A percentile compares a stretch with the other conserved stretches of the same genome.
Evolutionary conservation across 2,888 invertebrate species (phyloP).

Genomic region (Exocentrus adspersus): DNA sequence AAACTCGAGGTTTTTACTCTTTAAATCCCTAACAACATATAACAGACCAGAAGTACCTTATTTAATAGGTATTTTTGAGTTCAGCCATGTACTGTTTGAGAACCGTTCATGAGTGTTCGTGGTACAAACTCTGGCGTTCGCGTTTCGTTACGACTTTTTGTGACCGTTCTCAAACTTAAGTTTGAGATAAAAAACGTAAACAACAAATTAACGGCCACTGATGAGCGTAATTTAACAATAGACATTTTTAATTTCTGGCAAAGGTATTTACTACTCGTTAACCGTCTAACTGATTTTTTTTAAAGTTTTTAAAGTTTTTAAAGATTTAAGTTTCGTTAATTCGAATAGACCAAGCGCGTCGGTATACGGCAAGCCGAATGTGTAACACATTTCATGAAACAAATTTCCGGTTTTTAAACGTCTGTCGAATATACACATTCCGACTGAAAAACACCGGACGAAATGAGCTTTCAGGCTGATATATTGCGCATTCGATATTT

Average conservation of each 20-base stretch:
- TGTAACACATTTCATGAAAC: constrained; percentile 50
- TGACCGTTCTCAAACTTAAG: too few species aligned
- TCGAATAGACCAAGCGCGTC: constrained; percentile 36
- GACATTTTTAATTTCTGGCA: constrained; percentile 10
- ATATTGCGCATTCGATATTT: constrained; percentile 37
- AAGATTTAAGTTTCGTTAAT: constrained; percentile 40
- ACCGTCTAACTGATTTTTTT: constrained; percentile 35
- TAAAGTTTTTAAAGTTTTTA: too few species aligned
- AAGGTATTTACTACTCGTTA: constrained; percentile 37
- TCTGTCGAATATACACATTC: constrained; percentile 46
- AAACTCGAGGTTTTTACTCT: too few species aligned
- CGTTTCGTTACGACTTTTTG: too few species aligned
- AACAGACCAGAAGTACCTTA: too few species aligned
- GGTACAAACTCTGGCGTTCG: too few species aligned
- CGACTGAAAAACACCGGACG: constrained; percentile 41
- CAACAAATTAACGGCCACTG: constrained; percentile 19
- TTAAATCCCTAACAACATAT: too few species aligned
- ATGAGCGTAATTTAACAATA: constrained; percentile 27
- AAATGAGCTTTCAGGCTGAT: constrained; percentile 46
- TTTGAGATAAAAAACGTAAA: too few species aligned
- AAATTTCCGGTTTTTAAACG: constrained; percentile 53
- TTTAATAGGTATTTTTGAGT: too few species aligned
- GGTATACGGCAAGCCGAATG: constrained; percentile 38
- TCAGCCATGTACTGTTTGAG: too few species aligned
- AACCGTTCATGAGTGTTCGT: too few species aligned